Percentiles rank a stretch among this genome's conserved stretches.
Conservation (phyloP, 2,888 invertebrate species). For the Epinotia ramella region DNA sequence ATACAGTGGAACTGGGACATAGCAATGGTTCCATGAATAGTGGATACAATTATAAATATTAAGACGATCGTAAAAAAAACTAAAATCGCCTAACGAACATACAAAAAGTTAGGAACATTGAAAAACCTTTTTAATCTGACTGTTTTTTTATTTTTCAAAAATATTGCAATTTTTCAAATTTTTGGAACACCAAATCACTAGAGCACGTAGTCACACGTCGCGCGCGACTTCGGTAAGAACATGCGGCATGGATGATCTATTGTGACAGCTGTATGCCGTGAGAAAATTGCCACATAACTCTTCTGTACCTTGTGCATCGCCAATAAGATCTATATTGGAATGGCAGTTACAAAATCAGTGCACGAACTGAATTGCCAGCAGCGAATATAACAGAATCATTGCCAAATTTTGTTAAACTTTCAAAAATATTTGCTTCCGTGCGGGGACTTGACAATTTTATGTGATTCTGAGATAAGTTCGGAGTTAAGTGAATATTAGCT, state of each 20-base stretch:
- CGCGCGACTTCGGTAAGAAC: slow-evolving; percentile 53
- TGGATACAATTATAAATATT: too few species aligned
- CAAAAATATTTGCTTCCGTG: slow-evolving; percentile 33
- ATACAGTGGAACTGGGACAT: too few species aligned
- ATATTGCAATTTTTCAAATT: slow-evolving; percentile 36
- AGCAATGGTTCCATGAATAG: too few species aligned
- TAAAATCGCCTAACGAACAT: too few species aligned
- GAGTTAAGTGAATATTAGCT: not conserved
- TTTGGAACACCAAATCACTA: slow-evolving; percentile 66
- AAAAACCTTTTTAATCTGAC: too few species aligned
- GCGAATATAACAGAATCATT: slow-evolving; percentile 42
- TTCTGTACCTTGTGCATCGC: slow-evolving; percentile 16
- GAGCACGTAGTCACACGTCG: slow-evolving; percentile 63
- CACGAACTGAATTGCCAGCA: slow-evolving; percentile 30
- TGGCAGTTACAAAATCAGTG: slow-evolving; percentile 21
- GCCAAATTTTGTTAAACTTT: slow-evolving; percentile 41
- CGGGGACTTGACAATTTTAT: slow-evolving; percentile 15
- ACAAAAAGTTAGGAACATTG: too few species aligned
- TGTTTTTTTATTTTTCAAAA: too few species aligned
- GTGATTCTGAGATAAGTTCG: not conserved
- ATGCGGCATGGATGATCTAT: slow-evolving; percentile 45
- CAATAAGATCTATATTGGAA: slow-evolving; percentile 34
- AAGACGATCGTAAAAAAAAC: too few species aligned
- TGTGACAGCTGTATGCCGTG: slow-evolving; percentile 44
- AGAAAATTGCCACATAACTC: slow-evolving; percentile 24